Evolutionary conservation across 2,113 vertebrate species (phyloP).

Genomic region (Stigmatopora nigra): DNA sequence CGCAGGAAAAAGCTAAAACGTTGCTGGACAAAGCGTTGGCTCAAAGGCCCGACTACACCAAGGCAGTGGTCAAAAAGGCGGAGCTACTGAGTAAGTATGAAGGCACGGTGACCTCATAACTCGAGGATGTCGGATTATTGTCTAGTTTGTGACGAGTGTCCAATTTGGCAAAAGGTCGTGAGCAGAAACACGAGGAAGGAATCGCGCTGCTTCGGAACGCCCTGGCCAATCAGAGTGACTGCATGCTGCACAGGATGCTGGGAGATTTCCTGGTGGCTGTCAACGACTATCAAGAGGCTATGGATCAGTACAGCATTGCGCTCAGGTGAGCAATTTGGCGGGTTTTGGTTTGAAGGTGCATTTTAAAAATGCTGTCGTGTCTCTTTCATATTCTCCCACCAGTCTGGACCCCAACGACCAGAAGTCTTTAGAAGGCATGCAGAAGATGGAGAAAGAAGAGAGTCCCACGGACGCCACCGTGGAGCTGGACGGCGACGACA

Average conservation of each 20-base stretch:
- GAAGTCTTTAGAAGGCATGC: conserved; percentile 96
- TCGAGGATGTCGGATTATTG: background rate
- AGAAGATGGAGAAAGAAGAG: conserved; percentile 99
- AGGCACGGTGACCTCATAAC: too few relatives aligned
- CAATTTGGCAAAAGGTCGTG: conserved; percentile 73
- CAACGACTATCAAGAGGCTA: conserved; percentile 95
- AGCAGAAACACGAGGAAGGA: conserved; percentile 94
- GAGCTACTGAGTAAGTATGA: conserved; percentile 82
- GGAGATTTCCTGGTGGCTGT: conserved; percentile 95
- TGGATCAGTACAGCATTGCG: conserved; percentile 99
- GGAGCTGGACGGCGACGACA: conserved; percentile 96
- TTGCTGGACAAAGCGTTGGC: conserved; percentile 90
- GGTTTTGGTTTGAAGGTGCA: background rate
- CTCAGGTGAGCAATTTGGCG: conserved; percentile 75
- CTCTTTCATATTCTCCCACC: background rate
- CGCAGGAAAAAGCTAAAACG: conserved; percentile 92
- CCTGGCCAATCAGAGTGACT: conserved; percentile 94
- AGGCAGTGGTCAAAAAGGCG: conserved; percentile 96
- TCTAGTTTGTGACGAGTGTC: background rate
- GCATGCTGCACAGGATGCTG: conserved; percentile 92
- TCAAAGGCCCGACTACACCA: conserved; percentile 93
- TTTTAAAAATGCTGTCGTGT: background rate
- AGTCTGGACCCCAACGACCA: conserved; percentile 97
- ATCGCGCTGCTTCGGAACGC: conserved; percentile 88
- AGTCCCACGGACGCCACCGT: conserved; percentile 93